Conservation (phyloP, 2,888 invertebrate species). For the Ornithoptera alexandrae region DNA sequence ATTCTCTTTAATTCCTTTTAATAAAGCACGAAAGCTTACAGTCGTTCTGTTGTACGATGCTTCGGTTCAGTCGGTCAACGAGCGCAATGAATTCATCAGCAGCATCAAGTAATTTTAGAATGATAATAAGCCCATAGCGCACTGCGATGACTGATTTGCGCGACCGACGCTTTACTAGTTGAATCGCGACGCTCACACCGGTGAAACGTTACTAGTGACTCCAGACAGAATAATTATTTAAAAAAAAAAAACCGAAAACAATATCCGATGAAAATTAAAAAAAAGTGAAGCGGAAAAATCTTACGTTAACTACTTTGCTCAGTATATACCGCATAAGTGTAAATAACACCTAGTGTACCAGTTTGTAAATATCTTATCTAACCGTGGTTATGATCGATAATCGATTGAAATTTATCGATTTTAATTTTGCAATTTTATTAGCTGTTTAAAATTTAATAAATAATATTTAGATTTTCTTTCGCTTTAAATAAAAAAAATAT, state of each 20-base stretch:
- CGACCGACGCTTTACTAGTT: conserved; percentile 39
- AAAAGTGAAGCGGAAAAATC: neutral
- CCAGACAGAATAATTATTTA: neutral
- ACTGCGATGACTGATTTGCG: conserved; percentile 32
- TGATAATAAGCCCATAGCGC: conserved; percentile 34
- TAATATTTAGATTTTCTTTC: too few species aligned
- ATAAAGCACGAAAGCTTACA: conserved; percentile 15
- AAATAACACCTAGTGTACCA: neutral
- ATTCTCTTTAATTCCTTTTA: conserved; percentile 25
- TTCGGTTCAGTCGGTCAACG: conserved; percentile 30
- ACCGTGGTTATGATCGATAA: neutral
- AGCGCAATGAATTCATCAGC: conserved; percentile 37
- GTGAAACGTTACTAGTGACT: conserved; percentile 36
- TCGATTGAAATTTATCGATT: too few species aligned
- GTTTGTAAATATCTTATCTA: neutral
- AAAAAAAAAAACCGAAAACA: neutral
- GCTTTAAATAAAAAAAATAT: too few species aligned
- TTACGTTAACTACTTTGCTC: neutral
- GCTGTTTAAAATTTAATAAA: too few species aligned
- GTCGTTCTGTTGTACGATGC: neutral
- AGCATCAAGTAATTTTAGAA: conserved; percentile 37
- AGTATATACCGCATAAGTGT: too few species aligned
- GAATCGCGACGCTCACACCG: conserved; percentile 41
- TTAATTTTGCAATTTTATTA: too few species aligned
- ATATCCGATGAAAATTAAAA: neutral